Percentiles rank a stretch among this genome's conserved stretches.
These are phyloP conservation scores for Azorinus chamasolen DNA, from an alignment of 2,888 invertebrate species.

Conservation along the genomic window DNA sequence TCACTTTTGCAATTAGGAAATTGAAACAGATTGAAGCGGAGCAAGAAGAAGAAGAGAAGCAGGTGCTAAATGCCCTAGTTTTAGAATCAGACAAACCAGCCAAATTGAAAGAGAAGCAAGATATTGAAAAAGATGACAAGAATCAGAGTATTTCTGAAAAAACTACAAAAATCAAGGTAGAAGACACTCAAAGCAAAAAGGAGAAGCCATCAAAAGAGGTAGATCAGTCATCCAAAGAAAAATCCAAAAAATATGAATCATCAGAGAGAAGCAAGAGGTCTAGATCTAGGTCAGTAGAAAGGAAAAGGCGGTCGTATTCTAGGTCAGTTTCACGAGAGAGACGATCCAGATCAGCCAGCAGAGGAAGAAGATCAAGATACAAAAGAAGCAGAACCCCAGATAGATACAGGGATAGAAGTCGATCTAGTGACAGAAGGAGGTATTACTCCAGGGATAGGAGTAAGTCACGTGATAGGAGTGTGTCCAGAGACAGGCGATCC, in stretches of 20 bases:
- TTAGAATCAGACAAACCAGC: conserved; percentile 24
- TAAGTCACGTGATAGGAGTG: conserved; percentile 23
- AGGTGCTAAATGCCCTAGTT: conserved; percentile 45
- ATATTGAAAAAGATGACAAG: conserved; percentile 45
- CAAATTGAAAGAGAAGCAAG: conserved; percentile 23
- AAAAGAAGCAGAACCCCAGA: conserved; percentile 32
- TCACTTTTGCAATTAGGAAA: conserved; percentile 59
- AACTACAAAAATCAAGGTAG: conserved; percentile 32
- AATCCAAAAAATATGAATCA: neutral
- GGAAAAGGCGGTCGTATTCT: conserved; percentile 25
- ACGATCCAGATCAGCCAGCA: conserved; percentile 1
- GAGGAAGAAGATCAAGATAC: conserved; percentile 11
- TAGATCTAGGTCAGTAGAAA: conserved; percentile 36
- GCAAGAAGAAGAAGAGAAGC: conserved; percentile 62
- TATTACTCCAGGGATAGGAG: conserved; percentile 9
- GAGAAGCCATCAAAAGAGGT: neutral
- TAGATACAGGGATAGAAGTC: conserved; percentile 23
- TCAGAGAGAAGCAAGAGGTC: conserved; percentile 14
- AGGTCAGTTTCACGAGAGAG: conserved; percentile 13
- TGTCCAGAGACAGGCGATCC: conserved; percentile 31
- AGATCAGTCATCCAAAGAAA: conserved; percentile 1
- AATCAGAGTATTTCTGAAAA: conserved; percentile 4
- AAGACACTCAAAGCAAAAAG: conserved; percentile 18
- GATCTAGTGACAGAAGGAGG: conserved; percentile 41
- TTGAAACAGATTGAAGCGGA: conserved; percentile 59